Conservation (phyloP, 2,797 vertebrate species). For the Anabacerthia variegaticeps region DNA sequence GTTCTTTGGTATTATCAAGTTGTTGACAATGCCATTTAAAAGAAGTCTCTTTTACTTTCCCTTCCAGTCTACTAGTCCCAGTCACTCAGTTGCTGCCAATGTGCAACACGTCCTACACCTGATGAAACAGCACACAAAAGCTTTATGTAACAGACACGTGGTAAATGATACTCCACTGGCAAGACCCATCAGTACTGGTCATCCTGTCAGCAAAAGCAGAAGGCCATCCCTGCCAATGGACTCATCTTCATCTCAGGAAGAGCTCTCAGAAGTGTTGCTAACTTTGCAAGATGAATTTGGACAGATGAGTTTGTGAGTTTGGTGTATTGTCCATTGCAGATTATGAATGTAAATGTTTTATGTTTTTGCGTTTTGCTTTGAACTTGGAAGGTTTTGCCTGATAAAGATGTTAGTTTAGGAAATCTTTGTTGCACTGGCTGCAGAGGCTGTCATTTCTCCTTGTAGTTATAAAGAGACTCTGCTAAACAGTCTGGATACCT, state of each 20-base stretch:
- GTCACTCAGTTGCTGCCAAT: slow-evolving; percentile 94
- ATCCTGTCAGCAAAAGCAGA: slow-evolving; percentile 40
- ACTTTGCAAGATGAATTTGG: slow-evolving; percentile 92
- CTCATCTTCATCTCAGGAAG: slow-evolving; percentile 78
- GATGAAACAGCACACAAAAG: slow-evolving; percentile 93
- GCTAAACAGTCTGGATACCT: background rate
- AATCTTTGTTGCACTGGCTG: background rate
- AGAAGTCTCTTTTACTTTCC: background rate
- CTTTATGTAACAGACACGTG: slow-evolving; percentile 89
- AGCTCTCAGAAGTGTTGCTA: slow-evolving; percentile 87
- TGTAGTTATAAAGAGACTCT: background rate
- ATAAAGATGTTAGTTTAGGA: background rate
- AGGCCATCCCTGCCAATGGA: slow-evolving; percentile 50
- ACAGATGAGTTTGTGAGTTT: slow-evolving; percentile 92
- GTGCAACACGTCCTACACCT: slow-evolving; percentile 94
- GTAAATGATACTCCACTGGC: slow-evolving; percentile 74
- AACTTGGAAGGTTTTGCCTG: background rate
- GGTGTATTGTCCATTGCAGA: background rate
- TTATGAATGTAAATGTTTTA: background rate
- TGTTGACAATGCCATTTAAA: background rate
- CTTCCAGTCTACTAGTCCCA: slow-evolving; percentile 88
- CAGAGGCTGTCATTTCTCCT: background rate
- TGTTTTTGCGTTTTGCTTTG: background rate
- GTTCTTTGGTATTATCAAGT: background rate
- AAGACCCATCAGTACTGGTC: background rate